These are phyloP conservation scores for Tinamus guttatus DNA, from an alignment of 2,113 vertebrate genomes.

Conservation along the genomic window DNA sequence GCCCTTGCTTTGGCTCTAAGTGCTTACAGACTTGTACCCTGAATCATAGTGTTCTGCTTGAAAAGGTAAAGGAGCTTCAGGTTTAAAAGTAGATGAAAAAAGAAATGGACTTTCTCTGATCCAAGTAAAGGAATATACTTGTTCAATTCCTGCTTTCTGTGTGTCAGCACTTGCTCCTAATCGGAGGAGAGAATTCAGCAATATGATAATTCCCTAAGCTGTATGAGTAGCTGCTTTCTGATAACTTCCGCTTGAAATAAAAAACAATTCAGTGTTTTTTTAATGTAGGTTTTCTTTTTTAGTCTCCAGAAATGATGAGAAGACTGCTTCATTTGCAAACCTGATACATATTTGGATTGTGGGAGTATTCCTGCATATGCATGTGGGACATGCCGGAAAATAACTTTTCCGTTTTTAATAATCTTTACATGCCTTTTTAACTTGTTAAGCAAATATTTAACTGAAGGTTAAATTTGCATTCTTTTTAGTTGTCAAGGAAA, in stretches of 20 bases:
- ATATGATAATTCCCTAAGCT: neutral
- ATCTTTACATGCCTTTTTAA: neutral
- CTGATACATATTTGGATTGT: neutral
- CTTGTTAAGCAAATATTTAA: slow-evolving; percentile 9
- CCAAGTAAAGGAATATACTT: neutral
- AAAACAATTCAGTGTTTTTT: neutral
- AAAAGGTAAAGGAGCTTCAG: neutral
- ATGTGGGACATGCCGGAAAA: neutral
- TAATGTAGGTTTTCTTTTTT: neutral
- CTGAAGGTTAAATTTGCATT: neutral
- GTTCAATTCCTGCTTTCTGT: neutral
- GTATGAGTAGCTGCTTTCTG: neutral
- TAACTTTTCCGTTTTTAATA: neutral
- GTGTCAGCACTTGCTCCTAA: neutral
- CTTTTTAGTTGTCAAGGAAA: slow-evolving; percentile 34
- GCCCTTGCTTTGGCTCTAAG: neutral
- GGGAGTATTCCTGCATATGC: neutral
- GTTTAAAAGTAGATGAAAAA: neutral
- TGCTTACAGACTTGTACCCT: neutral
- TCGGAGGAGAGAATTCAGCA: neutral
- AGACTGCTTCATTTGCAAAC: neutral
- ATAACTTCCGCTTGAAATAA: neutral
- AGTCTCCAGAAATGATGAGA: neutral
- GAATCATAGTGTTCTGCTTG: neutral
- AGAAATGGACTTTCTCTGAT: neutral